Evolutionary conservation across 2,113 vertebrate genomes (phyloP).

Genomic region (Elachura formosa): DNA sequence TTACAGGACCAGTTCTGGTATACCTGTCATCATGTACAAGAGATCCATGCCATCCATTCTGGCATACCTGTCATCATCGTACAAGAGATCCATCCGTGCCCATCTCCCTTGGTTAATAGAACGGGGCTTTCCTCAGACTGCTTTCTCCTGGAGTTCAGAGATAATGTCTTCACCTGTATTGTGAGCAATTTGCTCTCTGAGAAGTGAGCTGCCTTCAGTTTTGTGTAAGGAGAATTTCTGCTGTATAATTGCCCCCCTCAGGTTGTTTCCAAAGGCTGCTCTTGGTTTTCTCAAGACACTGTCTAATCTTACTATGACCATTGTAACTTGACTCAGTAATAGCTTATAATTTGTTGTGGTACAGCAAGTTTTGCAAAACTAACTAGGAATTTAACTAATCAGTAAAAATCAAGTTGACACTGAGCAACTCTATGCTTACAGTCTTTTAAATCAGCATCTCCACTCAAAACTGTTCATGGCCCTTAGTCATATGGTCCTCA

Average conservation of each 20-base stretch:
- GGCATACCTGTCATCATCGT: background rate
- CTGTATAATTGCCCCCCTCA: background rate
- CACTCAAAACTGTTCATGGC: background rate
- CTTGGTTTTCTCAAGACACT: background rate
- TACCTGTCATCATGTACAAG: background rate
- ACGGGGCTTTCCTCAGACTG: background rate
- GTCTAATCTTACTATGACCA: background rate
- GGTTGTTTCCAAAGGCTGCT: background rate
- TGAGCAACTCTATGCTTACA: background rate
- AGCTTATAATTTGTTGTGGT: background rate
- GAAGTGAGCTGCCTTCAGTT: background rate
- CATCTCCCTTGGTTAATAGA: background rate
- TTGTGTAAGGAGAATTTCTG: background rate
- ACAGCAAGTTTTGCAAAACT: background rate
- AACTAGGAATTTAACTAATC: background rate
- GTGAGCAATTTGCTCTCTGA: background rate
- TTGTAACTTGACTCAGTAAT: background rate
- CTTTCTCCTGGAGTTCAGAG: background rate
- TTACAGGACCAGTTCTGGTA: background rate
- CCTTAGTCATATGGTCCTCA: background rate
- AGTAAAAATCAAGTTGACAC: background rate
- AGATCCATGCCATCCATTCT: too few relatives aligned
- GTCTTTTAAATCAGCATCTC: background rate
- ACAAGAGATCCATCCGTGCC: background rate
- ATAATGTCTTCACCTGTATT: fast-evolving